A percentile compares a stretch with the other conserved stretches of the same genome.
Evolutionary conservation across 2,113 vertebrate species (phyloP).

Genomic region (Trematocara variabile): DNA sequence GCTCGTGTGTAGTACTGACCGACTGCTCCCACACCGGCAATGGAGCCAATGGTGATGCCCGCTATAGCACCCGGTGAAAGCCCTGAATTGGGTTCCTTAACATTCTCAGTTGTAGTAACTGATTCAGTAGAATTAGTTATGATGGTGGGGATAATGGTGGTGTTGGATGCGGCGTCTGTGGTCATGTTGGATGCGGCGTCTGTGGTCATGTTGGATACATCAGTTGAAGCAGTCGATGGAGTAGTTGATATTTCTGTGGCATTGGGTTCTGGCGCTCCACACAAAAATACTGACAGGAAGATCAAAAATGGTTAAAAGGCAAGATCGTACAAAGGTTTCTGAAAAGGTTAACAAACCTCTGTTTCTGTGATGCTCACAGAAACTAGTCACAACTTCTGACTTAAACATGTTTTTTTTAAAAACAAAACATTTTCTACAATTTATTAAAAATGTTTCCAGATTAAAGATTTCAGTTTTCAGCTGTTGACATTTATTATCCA

Average conservation of each 20-base stretch:
- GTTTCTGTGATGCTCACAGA: neutral
- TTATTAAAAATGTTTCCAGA: neutral
- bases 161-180: accelerated
- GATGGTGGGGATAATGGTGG: neutral
- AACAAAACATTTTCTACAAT: neutral
- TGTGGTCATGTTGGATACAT: accelerated
- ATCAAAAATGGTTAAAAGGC: neutral
- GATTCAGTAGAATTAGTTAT: neutral
- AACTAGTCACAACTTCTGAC: neutral
- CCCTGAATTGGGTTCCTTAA: neutral
- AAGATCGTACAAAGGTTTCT: neutral
- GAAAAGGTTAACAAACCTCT: neutral
- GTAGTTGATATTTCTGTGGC: accelerated
- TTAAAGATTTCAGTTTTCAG: neutral
- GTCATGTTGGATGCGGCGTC: accelerated
- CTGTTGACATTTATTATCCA: neutral
- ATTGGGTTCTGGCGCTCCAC: accelerated
- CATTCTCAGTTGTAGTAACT: neutral
- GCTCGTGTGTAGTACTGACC: constrained; percentile 42
- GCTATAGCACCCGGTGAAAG: constrained; percentile 56
- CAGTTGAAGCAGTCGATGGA: accelerated
- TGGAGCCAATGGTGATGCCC: constrained; percentile 53
- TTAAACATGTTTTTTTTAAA: neutral
- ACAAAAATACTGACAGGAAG: neutral
- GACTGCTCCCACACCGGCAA: constrained; percentile 52